Conservation (phyloP, 2,888 invertebrate genomes). For the Malacosoma neustria region DNA sequence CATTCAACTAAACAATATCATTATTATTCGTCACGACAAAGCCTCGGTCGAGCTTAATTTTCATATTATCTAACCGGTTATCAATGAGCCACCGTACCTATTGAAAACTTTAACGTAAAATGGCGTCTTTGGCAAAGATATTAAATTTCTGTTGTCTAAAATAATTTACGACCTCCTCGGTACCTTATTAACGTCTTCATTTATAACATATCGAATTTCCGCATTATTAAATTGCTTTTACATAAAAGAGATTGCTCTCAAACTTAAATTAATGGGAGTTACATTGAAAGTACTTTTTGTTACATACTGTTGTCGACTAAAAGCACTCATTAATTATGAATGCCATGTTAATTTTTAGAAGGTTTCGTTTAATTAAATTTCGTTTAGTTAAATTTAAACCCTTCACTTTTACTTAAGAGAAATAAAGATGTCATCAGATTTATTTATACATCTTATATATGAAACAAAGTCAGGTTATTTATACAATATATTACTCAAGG, state of each 20-base stretch:
- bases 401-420: no score
- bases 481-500: no score
- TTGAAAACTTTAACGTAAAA: conserved; percentile 61
- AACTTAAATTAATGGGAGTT: neutral
- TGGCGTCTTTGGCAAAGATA: conserved; percentile 59
- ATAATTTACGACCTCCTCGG: conserved; percentile 47
- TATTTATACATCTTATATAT: no score
- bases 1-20: no score
- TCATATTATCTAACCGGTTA: conserved; percentile 37
- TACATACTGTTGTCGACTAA: no score
- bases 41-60: conserved; percentile 39
- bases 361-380: no score
- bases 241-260: neutral
- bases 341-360: no score
- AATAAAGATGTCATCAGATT: no score
- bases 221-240: conserved; percentile 15
- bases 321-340: no score
- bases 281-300: neutral
- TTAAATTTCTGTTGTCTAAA: conserved; percentile 66
- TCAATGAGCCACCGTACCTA: conserved; percentile 52
- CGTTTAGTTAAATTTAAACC: no score
- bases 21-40: no score
- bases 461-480: no score
- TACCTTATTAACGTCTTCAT: conserved; percentile 40
- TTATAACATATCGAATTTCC: conserved; percentile 31